Percentiles rank a stretch among this genome's conserved stretches.
Evolutionary conservation across 2,797 vertebrate species (phyloP).

Genomic region (Tangara arthus): DNA sequence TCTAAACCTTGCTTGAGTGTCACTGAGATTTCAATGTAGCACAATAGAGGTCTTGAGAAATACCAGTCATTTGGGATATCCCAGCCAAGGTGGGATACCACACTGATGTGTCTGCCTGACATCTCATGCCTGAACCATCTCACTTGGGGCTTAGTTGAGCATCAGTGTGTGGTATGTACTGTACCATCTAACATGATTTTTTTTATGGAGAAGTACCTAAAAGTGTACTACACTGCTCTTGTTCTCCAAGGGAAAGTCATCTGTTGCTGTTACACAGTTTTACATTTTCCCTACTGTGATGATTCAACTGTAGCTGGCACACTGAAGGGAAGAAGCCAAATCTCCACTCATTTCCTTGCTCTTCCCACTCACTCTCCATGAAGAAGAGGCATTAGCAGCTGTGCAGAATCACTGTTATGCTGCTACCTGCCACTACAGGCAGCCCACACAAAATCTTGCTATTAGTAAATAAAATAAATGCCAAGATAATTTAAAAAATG

Average conservation of each 20-base stretch:
- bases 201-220: background rate
- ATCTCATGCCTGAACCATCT: background rate
- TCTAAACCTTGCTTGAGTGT: background rate
- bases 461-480: constrained; percentile 53
- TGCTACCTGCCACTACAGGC: background rate
- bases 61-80: background rate
- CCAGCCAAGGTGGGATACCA: background rate
- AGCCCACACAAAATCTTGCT: constrained; percentile 16
- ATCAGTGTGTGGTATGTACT: background rate
- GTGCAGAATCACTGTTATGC: background rate
- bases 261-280: background rate
- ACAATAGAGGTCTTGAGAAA: background rate
- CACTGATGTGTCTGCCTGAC: background rate
- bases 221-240: background rate
- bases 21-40: background rate
- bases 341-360: constrained; percentile 26
- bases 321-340: background rate
- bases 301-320: constrained; percentile 25
- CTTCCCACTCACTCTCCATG: constrained; percentile 18
- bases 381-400: constrained; percentile 39
- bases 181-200: background rate
- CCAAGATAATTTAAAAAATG: constrained; percentile 23
- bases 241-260: constrained; percentile 3
- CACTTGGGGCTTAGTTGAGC: background rate
- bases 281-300: constrained; percentile 37